Base-by-base conservation (phyloP, 35 echinoderm and acorn worm genomes). In the Ophiothrix spiculata region DNA sequence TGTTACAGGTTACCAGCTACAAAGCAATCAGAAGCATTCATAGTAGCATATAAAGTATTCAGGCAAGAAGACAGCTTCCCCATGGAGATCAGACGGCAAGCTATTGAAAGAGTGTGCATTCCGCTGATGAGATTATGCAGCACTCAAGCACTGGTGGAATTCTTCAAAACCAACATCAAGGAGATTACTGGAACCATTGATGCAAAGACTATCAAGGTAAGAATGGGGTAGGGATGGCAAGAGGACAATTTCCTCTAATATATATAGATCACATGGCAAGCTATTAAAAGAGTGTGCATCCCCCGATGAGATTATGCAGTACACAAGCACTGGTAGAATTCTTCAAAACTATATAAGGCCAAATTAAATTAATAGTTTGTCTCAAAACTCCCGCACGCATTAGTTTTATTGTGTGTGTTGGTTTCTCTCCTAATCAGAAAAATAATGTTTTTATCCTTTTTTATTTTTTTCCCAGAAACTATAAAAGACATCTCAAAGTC, bases 81-180 rank as follows among this genome's bases (percentile, higher is more conserved):
- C 33, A 94, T 82, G 64, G 84, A 90, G 54, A 80, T 90, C 15
- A 83, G 88, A 40, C 36, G 85, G 36, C 87, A 91, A 0, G 91
- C 91, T 25, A 90, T 97, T 25, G 91, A 97, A 39, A 81, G 91
- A 33, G 87, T 97, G 41, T 93, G 95, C 31, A 78, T 93, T 12
- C 91, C 95, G 4, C 84, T 97, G 79, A 64, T 97, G 79, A 93
- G 95, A 79, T 77, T 92, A 32, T 82, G 83, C 56, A 56, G 76
- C 12, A 74, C 49, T 1, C 41, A 78, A 37, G 77, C 88, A 0
- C 31, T 93, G 39, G 45, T 40, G 8, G 49, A 79, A 32, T 87
- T 93, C 73, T 93, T 90, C 86, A 87, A 90, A 77, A 77, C 28
- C 16, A 76, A 91, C 32, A 91, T 98, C 45, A 79, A 74, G 39